These are phyloP conservation scores for Uloborus plumipes DNA, from an alignment of 2,888 invertebrate species.

Conservation along the genomic window DNA sequence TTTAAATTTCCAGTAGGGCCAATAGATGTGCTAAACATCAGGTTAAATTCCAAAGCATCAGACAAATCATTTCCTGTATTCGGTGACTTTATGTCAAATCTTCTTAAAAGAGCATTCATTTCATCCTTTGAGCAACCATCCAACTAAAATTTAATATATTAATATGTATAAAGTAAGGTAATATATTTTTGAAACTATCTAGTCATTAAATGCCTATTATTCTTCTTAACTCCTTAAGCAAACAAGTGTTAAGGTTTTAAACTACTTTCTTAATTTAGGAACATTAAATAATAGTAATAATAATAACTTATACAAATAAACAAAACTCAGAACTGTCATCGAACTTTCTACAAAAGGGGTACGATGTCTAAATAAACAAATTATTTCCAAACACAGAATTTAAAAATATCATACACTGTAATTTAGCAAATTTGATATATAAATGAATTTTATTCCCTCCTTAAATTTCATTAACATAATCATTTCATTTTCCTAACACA, in stretches of 20 bases:
- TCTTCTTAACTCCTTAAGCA: not conserved
- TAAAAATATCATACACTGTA: too few relatives aligned
- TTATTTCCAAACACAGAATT: too few relatives aligned
- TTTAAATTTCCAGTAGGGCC: slow-evolving; percentile 96
- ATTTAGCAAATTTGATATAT: too few relatives aligned
- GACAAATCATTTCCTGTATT: slow-evolving; percentile 92
- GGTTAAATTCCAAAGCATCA: slow-evolving; percentile 97
- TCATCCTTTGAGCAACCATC: slow-evolving; percentile 94
- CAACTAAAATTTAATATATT: slow-evolving; percentile 75
- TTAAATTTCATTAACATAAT: too few relatives aligned
- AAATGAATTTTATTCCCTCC: too few relatives aligned
- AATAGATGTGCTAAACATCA: slow-evolving; percentile 98
- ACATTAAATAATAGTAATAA: too few relatives aligned
- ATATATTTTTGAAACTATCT: not conserved
- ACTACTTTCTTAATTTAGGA: too few relatives aligned
- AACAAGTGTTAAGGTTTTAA: not conserved
- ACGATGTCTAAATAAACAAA: too few relatives aligned
- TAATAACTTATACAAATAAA: too few relatives aligned
- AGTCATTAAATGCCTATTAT: not conserved
- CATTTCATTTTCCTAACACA: too few relatives aligned
- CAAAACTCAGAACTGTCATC: too few relatives aligned
- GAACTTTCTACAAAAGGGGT: too few relatives aligned
- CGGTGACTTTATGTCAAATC: slow-evolving; percentile 95
- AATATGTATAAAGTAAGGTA: slow-evolving; percentile 10
- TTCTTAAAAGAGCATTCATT: slow-evolving; percentile 86